Evolutionary conservation across 2,888 invertebrate species (phyloP), one percentile per base, ranked within the genome.

Genomic region (Scotopteryx bipunctaria): DNA sequence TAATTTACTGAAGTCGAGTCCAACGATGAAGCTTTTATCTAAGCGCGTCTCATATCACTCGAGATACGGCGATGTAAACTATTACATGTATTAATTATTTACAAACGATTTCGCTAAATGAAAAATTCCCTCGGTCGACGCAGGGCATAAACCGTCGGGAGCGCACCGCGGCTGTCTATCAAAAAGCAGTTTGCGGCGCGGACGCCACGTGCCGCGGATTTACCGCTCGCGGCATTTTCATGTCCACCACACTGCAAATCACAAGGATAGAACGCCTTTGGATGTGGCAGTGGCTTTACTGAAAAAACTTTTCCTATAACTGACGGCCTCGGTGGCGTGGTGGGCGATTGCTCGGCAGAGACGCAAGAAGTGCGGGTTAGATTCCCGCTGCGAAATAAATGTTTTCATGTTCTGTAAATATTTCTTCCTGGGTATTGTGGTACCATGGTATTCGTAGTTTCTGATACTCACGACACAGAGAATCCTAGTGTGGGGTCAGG

Each of bases 131-230:
- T 81, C 71, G 72, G 73, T 73, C 72, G 73, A 75, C 71, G 71
- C 70, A 37, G 75, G 70, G 64, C 75, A 74, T 80, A 75, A 75
- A 79, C 70, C 73, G 74, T 69, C 69, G 69, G 71, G 70, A 64
- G 64, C 68, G 64, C 66, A 65, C 74, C 78, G 57, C 77, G 74
- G 71, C 80, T 85, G 85, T 85, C 85, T 82, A 85, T 86, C 85
- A 85, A 82, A 85, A 79, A 78, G 81, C 81, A 83, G 78, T 85
- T 75, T 84, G 86, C 66, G 86, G 86, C 75, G 53, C 61, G 71
- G 66, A 69, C 74, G 75, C 81, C 82, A 76, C 83, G 83, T 73
- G 69, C 76, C 70, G 72, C 67, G 73, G 84, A 85, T 83, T 85
- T 78, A 82, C 82, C 78, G 80, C 81, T 69, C 71, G 76, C 77